Conservation (phyloP, 2,113 vertebrate species). For the Cricetomys ansorgei region DNA sequence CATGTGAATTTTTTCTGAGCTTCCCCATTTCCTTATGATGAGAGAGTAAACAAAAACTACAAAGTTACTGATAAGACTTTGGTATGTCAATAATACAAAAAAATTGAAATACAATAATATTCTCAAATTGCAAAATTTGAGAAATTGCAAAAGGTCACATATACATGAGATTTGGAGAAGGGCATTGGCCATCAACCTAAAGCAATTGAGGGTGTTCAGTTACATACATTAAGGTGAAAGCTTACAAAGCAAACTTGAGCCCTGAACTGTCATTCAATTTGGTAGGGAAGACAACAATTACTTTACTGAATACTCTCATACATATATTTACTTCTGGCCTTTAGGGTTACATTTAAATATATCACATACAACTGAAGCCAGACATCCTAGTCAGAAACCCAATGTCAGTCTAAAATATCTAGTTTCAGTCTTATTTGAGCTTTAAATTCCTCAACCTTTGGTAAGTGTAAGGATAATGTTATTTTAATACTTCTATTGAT, state of each 20-base stretch:
- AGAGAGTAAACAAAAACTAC: too few species aligned
- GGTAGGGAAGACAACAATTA: not conserved
- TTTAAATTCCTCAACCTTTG: not conserved
- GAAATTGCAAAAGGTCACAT: not conserved
- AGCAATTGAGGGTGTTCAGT: not conserved
- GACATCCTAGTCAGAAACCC: not conserved
- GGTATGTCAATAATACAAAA: not conserved
- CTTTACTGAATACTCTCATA: not conserved
- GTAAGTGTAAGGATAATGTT: not conserved
- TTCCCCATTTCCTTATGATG: not conserved
- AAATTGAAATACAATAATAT: not conserved
- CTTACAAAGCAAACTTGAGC: not conserved
- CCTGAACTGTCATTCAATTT: not conserved
- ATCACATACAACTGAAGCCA: not conserved
- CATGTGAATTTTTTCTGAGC: not conserved
- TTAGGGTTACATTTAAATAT: not conserved
- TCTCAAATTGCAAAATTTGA: not conserved
- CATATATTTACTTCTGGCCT: not conserved
- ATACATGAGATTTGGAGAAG: not conserved
- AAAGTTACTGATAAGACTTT: not conserved
- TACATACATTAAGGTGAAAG: not conserved
- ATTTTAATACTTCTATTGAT: not conserved
- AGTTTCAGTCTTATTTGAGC: not conserved
- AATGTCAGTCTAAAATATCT: not conserved
- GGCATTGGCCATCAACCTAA: not conserved